phyloP scores from a whole-genome alignment of 2,888 invertebrate species.

The Charanyca ferruginea region DNA sequence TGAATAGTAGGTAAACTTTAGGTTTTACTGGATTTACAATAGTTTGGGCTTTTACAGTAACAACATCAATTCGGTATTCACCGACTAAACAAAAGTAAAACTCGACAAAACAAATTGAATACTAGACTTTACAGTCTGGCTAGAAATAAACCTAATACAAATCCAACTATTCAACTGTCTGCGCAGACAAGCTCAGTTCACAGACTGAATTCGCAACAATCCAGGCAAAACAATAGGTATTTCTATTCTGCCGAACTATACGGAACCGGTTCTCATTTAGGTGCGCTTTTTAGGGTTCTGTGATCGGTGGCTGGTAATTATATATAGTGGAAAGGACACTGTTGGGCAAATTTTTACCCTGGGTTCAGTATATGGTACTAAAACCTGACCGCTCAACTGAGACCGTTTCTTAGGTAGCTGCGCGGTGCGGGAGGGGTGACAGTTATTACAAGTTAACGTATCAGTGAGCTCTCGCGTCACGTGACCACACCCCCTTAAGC shows the following conservation, averaged over 20 bases:
- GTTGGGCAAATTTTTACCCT: neutral
- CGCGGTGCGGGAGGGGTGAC: too few relatives aligned
- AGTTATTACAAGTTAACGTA: too few relatives aligned
- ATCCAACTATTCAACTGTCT: conserved; percentile 42
- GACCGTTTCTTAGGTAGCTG: too few relatives aligned
- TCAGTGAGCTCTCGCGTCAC: too few relatives aligned
- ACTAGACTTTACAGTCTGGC: conserved; percentile 32
- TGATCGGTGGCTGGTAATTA: neutral
- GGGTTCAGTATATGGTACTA: neutral
- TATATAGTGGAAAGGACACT: neutral
- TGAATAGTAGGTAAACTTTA: too few relatives aligned
- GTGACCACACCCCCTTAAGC: too few relatives aligned
- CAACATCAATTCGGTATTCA: conserved; percentile 5
- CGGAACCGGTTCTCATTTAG: conserved; percentile 31
- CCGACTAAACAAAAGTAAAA: conserved; percentile 24
- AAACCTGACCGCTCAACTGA: too few relatives aligned
- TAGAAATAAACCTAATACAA: conserved; percentile 55
- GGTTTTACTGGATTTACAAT: too few relatives aligned
- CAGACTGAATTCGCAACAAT: conserved; percentile 39
- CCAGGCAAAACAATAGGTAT: conserved; percentile 44
- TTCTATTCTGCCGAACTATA: conserved; percentile 42
- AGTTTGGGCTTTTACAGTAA: too few relatives aligned
- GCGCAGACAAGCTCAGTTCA: conserved; percentile 22
- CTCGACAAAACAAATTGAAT: conserved; percentile 46
- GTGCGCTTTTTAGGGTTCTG: conserved; percentile 27